Conservation (phyloP, 2,113 vertebrate genomes). For the Nothoprocta perdicaria region DNA sequence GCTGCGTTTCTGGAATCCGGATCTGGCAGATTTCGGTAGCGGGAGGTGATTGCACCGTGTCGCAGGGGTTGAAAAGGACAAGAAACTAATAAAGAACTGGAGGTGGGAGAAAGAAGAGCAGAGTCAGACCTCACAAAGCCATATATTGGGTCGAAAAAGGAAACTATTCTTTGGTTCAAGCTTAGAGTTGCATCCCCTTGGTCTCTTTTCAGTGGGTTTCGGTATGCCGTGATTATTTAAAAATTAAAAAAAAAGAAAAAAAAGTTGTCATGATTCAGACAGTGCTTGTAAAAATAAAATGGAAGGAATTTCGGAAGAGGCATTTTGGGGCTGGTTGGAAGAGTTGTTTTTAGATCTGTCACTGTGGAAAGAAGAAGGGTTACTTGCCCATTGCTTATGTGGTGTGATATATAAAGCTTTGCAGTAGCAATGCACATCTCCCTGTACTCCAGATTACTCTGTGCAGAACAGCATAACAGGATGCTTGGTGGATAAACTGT, state of each 20-base stretch:
- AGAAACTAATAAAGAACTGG: not conserved
- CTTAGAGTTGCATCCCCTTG: not conserved
- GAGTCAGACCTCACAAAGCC: not conserved
- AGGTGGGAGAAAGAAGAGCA: not conserved
- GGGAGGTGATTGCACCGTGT: not conserved
- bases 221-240: not conserved
- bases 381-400: not conserved
- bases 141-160: not conserved
- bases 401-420: not conserved
- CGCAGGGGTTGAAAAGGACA: not conserved
- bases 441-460: not conserved
- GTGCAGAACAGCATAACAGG: not conserved
- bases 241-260: not conserved
- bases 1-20: not conserved
- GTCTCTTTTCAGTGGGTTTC: not conserved
- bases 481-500: not conserved
- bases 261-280: not conserved
- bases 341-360: not conserved
- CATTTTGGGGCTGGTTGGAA: not conserved
- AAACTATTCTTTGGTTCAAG: not conserved
- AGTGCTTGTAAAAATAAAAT: not conserved
- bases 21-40: not conserved
- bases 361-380: not conserved
- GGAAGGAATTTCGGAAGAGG: not conserved
- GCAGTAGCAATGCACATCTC: not conserved